Evolutionary conservation across 2,888 invertebrate genomes (phyloP), one percentile per base, ranked within the genome.

Genomic region (Brachylomia viminalis): DNA sequence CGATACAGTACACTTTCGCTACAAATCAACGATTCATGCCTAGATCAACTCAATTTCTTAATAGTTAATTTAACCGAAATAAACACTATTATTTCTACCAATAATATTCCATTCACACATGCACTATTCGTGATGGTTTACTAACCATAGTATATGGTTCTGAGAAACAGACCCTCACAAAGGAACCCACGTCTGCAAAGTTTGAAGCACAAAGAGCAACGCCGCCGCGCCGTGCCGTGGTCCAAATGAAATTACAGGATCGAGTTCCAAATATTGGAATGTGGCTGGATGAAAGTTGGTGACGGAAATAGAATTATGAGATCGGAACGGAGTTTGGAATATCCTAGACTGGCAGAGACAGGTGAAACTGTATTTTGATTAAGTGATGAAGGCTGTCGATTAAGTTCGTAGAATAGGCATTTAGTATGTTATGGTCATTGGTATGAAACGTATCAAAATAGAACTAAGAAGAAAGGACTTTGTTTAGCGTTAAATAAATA

Each of bases 211-310:
- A 62, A 71, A 79, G 84, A 67, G 23, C 54, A 58, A 38, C 38
- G 38, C 15, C 45, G 23, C 54, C 54, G 30, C 38, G 38, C 15
- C 45, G 33, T 66, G 17, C 66, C 52, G 23, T 49, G 49, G 56
- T 65, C 10, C 11, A 79, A 84, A 81, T 84, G 1, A 72, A 84
- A 79, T 73, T 81, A 73, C 59, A 30, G 20, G 10, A 52, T 70
- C 47, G 15, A 66, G 73, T 56, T 65, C 30, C 56, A 56, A 69
- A 79, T 80, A 79, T 66, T 27, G 38, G 52, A 79, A 79, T 73
- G 27, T 45, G 38, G 56, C 15, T 17, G 45, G 61, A 7, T 84
- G 54, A 17, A 69, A 65, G 84, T 49, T 17, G 23, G 7, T 7
- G n/a, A 61, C 30, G 65, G n/a, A 45, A 61, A 81, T 84, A 27